Evolutionary conservation across 2,888 invertebrate species (phyloP).

Genomic region (Conomelus anceps): DNA sequence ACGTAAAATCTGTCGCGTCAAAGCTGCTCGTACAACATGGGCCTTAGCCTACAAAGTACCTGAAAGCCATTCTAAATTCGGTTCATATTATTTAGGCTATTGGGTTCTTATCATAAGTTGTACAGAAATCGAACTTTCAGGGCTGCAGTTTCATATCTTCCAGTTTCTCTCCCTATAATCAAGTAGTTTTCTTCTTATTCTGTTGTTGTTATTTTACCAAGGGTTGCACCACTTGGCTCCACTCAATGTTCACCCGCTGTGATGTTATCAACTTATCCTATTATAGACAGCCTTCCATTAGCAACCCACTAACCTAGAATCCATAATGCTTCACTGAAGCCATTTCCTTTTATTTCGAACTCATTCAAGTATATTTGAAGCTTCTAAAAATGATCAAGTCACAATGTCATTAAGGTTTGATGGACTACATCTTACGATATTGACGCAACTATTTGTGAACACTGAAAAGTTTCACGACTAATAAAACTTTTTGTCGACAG

Average conservation of each 20-base stretch:
- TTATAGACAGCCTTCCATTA: background rate
- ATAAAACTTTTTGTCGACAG: too few relatives aligned
- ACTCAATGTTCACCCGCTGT: background rate
- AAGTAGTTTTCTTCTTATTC: background rate
- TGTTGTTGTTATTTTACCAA: background rate
- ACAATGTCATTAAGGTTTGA: background rate
- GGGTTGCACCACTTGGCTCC: background rate
- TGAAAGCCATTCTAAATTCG: background rate
- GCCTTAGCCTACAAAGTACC: too few relatives aligned
- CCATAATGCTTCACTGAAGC: background rate
- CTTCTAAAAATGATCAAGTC: background rate
- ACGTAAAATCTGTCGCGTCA: too few relatives aligned
- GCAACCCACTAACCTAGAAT: background rate
- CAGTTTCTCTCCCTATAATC: background rate
- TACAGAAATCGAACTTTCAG: too few relatives aligned
- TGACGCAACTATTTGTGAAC: background rate
- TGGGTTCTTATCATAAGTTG: background rate
- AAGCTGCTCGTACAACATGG: too few relatives aligned
- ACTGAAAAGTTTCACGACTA: too few relatives aligned
- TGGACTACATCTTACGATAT: background rate
- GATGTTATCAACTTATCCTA: background rate
- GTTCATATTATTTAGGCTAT: background rate
- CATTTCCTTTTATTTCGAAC: background rate
- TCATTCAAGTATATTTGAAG: background rate
- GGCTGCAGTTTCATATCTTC: too few relatives aligned